Evolutionary conservation across 2,888 invertebrate genomes (phyloP).

Genomic region (Orthosia gothica): DNA sequence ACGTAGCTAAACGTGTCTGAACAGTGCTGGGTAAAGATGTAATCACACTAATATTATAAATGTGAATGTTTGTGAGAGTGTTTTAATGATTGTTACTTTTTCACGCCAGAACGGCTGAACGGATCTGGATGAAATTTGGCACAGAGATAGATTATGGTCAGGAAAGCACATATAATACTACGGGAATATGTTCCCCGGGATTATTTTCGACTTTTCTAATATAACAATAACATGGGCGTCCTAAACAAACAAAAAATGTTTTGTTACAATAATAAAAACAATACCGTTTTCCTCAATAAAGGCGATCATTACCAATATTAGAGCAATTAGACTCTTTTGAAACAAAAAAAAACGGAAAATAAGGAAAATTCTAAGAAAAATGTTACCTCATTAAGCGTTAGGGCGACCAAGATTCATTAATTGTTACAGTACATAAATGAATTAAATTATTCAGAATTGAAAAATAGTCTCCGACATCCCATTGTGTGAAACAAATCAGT

Average conservation of each 20-base stretch:
- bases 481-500: too few species aligned
- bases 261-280: not conserved
- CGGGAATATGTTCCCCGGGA: too few species aligned
- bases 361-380: constrained; percentile 3
- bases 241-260: constrained; percentile 4
- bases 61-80: too few species aligned
- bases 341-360: constrained; percentile 18
- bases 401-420: not conserved
- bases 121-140: too few species aligned
- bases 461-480: not conserved
- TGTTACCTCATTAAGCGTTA: constrained; percentile 6
- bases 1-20: too few species aligned
- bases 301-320: constrained; percentile 8
- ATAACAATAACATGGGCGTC: not conserved
- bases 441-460: constrained; percentile 6
- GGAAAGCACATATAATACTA: too few species aligned
- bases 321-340: constrained; percentile 31
- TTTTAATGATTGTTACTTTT: too few species aligned
- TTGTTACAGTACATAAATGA: not conserved
- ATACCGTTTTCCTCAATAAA: constrained; percentile 5
- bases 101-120: too few species aligned
- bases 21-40: too few species aligned
- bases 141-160: too few species aligned
- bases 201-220: too few species aligned
- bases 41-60: too few species aligned